Percentiles rank a stretch among this genome's conserved stretches.
Conservation (phyloP, 2,888 invertebrate species). For the Xylota sylvarum region DNA sequence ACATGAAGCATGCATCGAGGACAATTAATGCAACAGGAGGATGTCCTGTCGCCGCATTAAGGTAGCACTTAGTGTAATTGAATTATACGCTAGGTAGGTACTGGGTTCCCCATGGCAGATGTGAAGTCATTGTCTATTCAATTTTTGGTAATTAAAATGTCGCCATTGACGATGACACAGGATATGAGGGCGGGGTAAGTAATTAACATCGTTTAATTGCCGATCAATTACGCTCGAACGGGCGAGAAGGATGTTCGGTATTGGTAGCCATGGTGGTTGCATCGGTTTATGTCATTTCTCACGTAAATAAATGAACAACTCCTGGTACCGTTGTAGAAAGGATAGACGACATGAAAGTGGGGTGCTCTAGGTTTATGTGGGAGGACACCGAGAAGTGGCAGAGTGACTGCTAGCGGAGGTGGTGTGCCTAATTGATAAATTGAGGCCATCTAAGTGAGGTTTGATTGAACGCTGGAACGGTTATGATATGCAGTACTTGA, state of each 20-base stretch:
- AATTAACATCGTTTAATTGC: constrained; percentile 73
- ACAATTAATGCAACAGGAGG: constrained; percentile 18
- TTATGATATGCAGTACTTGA: neutral
- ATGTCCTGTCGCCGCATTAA: constrained; percentile 1
- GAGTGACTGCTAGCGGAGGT: constrained; percentile 24
- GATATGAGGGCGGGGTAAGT: constrained; percentile 23
- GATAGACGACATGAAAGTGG: constrained; percentile 9
- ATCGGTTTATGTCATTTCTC: constrained; percentile 47
- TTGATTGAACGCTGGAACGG: constrained; percentile 3
- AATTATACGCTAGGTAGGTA: constrained; percentile 18
- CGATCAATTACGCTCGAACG: constrained; percentile 67
- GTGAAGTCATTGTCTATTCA: constrained; percentile 55
- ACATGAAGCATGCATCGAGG: neutral
- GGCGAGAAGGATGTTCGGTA: neutral
- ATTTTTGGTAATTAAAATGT: constrained; percentile 65
- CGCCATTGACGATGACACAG: constrained; percentile 15
- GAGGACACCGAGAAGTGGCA: constrained; percentile 36
- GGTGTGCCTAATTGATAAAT: constrained; percentile 49
- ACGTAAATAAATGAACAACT: constrained; percentile 61
- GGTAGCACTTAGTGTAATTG: constrained; percentile 61
- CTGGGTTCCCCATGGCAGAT: constrained; percentile 10
- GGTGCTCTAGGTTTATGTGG: neutral
- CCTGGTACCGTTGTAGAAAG: constrained; percentile 4
- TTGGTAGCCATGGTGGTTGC: constrained; percentile 21
- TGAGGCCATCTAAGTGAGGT: constrained; percentile 27